Conservation (phyloP, 2,113 vertebrate species). For the Lycaon pictus region DNA sequence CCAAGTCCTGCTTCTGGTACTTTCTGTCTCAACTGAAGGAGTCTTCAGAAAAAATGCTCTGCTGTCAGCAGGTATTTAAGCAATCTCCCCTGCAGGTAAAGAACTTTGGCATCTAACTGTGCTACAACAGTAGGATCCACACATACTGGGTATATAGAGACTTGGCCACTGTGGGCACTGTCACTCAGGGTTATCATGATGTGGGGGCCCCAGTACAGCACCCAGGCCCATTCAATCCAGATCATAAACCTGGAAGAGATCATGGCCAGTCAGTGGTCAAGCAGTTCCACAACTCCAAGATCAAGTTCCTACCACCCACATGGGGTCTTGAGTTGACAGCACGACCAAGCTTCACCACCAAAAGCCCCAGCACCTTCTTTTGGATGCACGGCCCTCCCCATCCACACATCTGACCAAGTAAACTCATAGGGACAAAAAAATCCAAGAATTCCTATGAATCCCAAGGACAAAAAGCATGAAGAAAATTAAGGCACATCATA, state of each 20-base stretch:
- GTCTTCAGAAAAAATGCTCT: constrained; percentile 94
- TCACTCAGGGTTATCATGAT: constrained; percentile 95
- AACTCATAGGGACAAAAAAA: neutral
- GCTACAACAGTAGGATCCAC: constrained; percentile 94
- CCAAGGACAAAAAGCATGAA: neutral
- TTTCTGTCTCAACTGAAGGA: constrained; percentile 96
- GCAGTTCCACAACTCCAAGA: constrained; percentile 97
- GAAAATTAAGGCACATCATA: neutral
- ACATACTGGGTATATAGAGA: constrained; percentile 96
- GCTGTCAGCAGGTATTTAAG: constrained; percentile 94
- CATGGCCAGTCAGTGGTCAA: constrained; percentile 95
- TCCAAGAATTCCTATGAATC: neutral
- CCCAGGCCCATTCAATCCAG: constrained; percentile 93
- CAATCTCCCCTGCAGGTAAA: constrained; percentile 93
- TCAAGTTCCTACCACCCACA: constrained; percentile 96
- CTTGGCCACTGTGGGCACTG: constrained; percentile 93
- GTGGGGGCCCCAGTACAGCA: constrained; percentile 93
- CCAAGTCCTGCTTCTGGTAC: constrained; percentile 96
- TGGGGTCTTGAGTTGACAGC: constrained; percentile 94
- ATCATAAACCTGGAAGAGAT: constrained; percentile 96
- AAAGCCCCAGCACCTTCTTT: constrained; percentile 96
- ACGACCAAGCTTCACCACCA: constrained; percentile 96
- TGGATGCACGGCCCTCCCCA: constrained; percentile 75
- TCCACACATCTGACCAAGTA: neutral
- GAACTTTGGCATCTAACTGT: constrained; percentile 96